Base-by-base conservation (phyloP, 1,140 invertebrate species). In the Propsilocerus akamusi region DNA sequence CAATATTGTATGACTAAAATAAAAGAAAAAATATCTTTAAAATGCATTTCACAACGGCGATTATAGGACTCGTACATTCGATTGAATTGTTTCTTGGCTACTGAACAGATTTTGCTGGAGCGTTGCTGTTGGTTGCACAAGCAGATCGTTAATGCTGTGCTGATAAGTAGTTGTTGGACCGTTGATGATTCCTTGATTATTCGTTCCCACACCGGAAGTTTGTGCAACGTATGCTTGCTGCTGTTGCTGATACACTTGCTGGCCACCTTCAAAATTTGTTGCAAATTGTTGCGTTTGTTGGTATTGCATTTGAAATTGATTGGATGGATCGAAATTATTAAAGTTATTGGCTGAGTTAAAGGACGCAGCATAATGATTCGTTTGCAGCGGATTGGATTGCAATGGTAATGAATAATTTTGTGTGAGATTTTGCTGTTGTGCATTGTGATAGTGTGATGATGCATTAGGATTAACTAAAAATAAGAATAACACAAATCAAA, bases 231-330 rank as follows among this genome's bases (percentile, higher is more conserved):
- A 25, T 47, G 14, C 10, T 30, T 51, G 46, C 28, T 51, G 47
- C 20, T 22, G 47, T 14, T 48, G 30, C 25, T 46, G 50, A 22
- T 56, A 54, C 53, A 52, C 53, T 54, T n/a, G 49, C n/a, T n/a
- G n/a, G 22, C 8, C 52, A 49, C 26, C 52, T 55, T 24, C 52
- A 47, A 23, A 56, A n/a, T n/a, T 37, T 37, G 32, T 37, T 7
- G n/a, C 32, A 10, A 41, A 6, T 50, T 54, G 53, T 64, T 70
- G 48, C 58, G 60, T 53, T 56, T 48, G 48, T 25, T 60, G 59
- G 47, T 60, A 58, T 34, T 61, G 53, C 2, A 61, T 52, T 6
- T 64, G 25, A 23, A 54, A 57, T 25, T 26, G 25, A 47, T 25
- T 47, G 46, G 25, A 25, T 26, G 22, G 46, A 47, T 47, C 25